Evolutionary conservation across 2,888 invertebrate genomes (phyloP).

Genomic region (Volucella inflata): DNA sequence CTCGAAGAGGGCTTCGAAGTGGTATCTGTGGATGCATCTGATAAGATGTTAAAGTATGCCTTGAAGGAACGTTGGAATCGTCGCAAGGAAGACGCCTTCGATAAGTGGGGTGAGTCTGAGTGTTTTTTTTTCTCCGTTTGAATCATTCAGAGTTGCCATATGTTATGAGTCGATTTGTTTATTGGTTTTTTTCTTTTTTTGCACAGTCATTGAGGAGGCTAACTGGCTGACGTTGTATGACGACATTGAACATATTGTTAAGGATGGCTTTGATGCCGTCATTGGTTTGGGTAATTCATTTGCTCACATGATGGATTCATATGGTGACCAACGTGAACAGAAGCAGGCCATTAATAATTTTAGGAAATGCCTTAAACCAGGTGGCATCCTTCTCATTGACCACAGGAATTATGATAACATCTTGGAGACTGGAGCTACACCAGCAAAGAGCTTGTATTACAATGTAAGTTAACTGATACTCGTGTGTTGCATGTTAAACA

Average conservation of each 20-base stretch:
- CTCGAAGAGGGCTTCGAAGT: constrained; percentile 94
- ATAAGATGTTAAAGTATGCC: constrained; percentile 96
- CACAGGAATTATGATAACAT: constrained; percentile 95
- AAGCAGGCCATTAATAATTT: constrained; percentile 92
- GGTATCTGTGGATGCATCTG: constrained; percentile 94
- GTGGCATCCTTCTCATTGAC: constrained; percentile 93
- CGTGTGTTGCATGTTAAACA: neutral
- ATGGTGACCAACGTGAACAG: constrained; percentile 91
- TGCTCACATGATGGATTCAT: constrained; percentile 93
- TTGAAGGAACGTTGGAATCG: constrained; percentile 93
- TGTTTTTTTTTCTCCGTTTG: neutral
- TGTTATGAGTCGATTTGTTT: neutral
- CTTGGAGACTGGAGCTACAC: constrained; percentile 90
- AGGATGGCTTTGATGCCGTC: constrained; percentile 92
- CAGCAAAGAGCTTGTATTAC: constrained; percentile 93
- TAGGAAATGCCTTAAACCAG: constrained; percentile 92
- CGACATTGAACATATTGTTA: constrained; percentile 87
- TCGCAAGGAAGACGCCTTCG: constrained; percentile 90
- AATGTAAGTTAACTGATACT: constrained; percentile 87
- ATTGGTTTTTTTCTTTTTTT: neutral
- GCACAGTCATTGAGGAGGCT: constrained; percentile 93
- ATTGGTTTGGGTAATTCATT: constrained; percentile 96
- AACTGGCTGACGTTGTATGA: constrained; percentile 93
- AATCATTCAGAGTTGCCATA: neutral
- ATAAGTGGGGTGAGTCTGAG: constrained; percentile 93